Evolutionary conservation across 1,140 invertebrate species (phyloP), one percentile per base, ranked within the genome.

Genomic region (Bombus haemorrhoidalis): DNA sequence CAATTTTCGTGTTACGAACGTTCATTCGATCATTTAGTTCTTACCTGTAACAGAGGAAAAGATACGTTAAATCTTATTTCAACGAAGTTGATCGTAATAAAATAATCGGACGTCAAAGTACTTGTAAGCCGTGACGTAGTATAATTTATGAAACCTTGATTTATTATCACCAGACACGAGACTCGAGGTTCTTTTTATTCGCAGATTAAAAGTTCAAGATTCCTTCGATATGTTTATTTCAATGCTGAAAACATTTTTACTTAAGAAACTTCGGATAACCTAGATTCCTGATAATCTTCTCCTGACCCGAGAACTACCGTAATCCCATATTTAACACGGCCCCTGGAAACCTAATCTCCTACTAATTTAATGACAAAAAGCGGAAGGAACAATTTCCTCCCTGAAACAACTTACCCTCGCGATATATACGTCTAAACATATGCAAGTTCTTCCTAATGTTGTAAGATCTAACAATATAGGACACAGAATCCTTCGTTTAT

Each of bases 41-140:
- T 84, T 71, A 79, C 75, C 83, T 84, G 76, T 13, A 84, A 82
- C 71, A 34, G n/a, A 83, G 47, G 18, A 53, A 53, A 53, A 47
- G 6, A 6, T 22, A 53, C 47, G 47, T 53, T 53, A 22, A 53
- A 53, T 22, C 47, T 22, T 8, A 22, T 53, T 53, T 53, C 18
- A 8, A 53, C 2, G 8, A 53, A 53, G 18, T 53, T 8, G 18
- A 53, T 53, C 47, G 47, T 53, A 53, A 22, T 22, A 8, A 22
- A 53, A 22, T 53, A 53, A 22, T 53, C 18, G 47, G 47, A 22
- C 47, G 47, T 53, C 47, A 8, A 22, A 53, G 32, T 18, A 22
- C 5, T 15, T 34, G 34, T 15, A 25, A 15, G 28, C 12, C 25
- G 34, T 8, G 39, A 39, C 1, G 37, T 41, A 28, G 28, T 9